Conservation (phyloP, 2,888 invertebrate genomes). For the Catocala nupta region DNA sequence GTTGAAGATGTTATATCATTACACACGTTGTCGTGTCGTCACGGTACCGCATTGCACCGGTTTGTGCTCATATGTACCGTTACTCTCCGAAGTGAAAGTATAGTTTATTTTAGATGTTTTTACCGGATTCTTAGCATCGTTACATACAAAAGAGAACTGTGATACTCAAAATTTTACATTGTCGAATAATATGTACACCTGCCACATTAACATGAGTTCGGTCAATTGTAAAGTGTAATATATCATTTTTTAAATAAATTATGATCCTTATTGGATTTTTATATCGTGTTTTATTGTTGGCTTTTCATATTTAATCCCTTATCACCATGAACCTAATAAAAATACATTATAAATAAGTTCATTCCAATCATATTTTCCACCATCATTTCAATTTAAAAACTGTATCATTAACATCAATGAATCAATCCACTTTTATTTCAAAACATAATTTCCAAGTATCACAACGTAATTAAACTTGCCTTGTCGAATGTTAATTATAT, state of each 20-base stretch:
- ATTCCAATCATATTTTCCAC: no score
- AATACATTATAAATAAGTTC: background rate
- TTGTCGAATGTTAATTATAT: constrained; percentile 52
- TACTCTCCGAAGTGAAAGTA: constrained; percentile 23
- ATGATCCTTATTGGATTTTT: constrained; percentile 85
- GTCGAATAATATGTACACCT: constrained; percentile 53
- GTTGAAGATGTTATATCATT: constrained; percentile 26
- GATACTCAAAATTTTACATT: constrained; percentile 53
- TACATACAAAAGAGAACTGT: constrained; percentile 49
- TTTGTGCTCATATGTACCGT: constrained; percentile 38
- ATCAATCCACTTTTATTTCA: background rate
- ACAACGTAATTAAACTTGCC: constrained; percentile 51
- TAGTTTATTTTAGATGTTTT: constrained; percentile 51
- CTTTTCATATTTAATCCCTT: background rate
- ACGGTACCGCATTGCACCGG: constrained; percentile 33
- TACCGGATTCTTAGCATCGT: constrained; percentile 44
- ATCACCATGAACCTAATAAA: background rate
- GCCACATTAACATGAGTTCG: constrained; percentile 72
- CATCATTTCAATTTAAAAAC: no score
- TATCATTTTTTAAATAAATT: constrained; percentile 85
- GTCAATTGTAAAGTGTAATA: constrained; percentile 86
- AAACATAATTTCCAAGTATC: constrained; percentile 16
- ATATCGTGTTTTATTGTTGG: constrained; percentile 65
- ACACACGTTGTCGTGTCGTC: constrained; percentile 25
- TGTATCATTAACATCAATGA: background rate